Conservation (phyloP, 2,797 vertebrate genomes). For the Odontamblyopus lacepedii region DNA sequence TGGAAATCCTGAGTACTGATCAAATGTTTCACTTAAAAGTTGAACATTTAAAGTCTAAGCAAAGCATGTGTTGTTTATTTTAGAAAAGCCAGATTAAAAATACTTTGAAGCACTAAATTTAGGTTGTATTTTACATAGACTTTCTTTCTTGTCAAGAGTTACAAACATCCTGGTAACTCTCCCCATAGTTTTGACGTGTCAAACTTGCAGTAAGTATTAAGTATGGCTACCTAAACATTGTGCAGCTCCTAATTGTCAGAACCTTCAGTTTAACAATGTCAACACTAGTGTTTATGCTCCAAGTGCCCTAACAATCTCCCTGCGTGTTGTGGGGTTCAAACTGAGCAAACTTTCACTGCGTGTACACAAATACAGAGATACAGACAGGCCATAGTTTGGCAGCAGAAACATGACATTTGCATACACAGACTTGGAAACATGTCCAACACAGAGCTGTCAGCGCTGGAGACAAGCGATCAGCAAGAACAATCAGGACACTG, state of each 20-base stretch:
- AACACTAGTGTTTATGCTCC: slow-evolving; percentile 4
- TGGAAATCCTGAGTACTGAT: not conserved
- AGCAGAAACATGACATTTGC: slow-evolving; percentile 16
- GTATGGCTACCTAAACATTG: not conserved
- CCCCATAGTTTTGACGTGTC: not conserved
- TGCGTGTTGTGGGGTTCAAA: slow-evolving; percentile 6
- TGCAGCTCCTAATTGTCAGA: not conserved
- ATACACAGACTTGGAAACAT: slow-evolving; percentile 14
- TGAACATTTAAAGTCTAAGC: not conserved
- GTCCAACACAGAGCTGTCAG: slow-evolving; percentile 18
- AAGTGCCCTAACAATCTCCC: slow-evolving; percentile 3
- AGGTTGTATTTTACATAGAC: not conserved
- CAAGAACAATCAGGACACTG: slow-evolving; percentile 25
- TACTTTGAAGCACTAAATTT: not conserved
- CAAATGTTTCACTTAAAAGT: not conserved
- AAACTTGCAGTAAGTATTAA: not conserved
- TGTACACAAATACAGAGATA: not conserved
- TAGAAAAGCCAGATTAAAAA: not conserved
- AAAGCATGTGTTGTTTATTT: not conserved
- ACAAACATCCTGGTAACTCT: not conserved
- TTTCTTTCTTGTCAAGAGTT: not conserved
- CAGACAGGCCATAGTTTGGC: slow-evolving; percentile 5
- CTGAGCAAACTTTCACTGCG: slow-evolving; percentile 11
- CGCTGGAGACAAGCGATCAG: slow-evolving; percentile 16
- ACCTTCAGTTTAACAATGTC: not conserved